Conservation (phyloP, 2,888 invertebrate genomes). For the Schrankia costaestrigalis region DNA sequence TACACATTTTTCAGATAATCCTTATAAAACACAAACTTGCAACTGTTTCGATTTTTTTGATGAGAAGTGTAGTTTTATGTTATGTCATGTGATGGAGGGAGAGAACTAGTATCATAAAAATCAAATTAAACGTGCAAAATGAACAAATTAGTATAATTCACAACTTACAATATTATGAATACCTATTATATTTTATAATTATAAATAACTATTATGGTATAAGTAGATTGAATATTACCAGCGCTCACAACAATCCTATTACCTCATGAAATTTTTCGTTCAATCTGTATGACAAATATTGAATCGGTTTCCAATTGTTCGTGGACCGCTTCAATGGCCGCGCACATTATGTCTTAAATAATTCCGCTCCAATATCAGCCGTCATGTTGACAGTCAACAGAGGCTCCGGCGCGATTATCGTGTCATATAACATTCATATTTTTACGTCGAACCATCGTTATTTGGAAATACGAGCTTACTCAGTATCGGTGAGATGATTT, state of each 20-base stretch:
- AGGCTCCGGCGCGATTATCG: conserved; percentile 1
- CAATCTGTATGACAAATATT: not conserved
- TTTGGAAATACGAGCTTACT: conserved; percentile 2
- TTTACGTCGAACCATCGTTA: conserved; percentile 5
- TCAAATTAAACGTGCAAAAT: too few species aligned
- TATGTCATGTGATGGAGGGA: too few species aligned
- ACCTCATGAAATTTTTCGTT: not conserved
- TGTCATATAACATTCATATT: conserved; percentile 2
- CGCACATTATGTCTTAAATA: conserved; percentile 14
- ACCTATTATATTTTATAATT: too few species aligned
- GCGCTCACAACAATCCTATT: not conserved
- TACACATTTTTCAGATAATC: too few species aligned
- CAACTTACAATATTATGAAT: too few species aligned
- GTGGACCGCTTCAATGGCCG: not conserved
- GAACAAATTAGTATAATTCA: too few species aligned
- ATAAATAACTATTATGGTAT: too few species aligned
- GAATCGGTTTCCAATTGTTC: not conserved
- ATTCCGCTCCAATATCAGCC: conserved; percentile 13
- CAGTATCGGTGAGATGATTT: conserved; percentile 10
- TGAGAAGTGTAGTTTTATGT: too few species aligned
- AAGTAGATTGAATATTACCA: too few species aligned
- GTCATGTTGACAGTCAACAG: conserved; percentile 8
- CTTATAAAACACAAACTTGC: too few species aligned
- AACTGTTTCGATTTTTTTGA: too few species aligned
- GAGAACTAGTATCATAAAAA: too few species aligned